Evolutionary conservation across 2,797 vertebrate genomes (phyloP), one percentile per base, ranked within the genome.

Genomic region (Anolis apletophallus): DNA sequence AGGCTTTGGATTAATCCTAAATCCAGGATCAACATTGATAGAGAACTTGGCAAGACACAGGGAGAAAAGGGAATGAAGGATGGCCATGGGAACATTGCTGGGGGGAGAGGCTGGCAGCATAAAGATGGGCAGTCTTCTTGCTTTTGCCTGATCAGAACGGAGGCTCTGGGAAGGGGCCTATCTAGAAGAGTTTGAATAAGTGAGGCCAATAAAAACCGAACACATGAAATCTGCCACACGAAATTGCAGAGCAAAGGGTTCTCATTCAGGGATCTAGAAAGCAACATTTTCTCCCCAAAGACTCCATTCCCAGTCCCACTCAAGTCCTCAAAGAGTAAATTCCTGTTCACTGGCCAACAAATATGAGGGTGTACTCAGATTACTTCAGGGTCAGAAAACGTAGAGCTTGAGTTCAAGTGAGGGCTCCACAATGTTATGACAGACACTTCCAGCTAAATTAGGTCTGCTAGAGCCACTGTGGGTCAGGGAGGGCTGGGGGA

Each of bases 1-100:
- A 91, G 40, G 69, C 88, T 96, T 95, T 94, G 94, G 95, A 95
- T 94, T 95, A 94, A 93, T 93, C 96, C 95, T 95, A 91, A 90
- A 93, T 93, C 85, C 93, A 73, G 87, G 11, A 92, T 88, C 94
- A 94, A 94, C 93, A 93, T 11, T 75, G 86, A 89, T 0, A 87
- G 84, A 59, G 11, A 81, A 79, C 72, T 83, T 87, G 87, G 84
- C 71, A 34, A 72, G 87, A 80, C 0, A 23, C 0, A 72, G 85
- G 90, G 67, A 10, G n/a, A 88, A 36, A 83, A 88, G 91, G 84
- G 78, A 34, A 87, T 14, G 36, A 0, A n/a, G 1, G 93, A 87
- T 83, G 87, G 89, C 89, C 83, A 88, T 90, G 74, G 91, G 85
- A 83, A 57, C 9, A 59, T 16, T 14, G 2, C 9, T 23, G 19